Percentiles rank a stretch among this genome's conserved stretches.
Evolutionary conservation across 2,797 vertebrate genomes (phyloP).

Genomic region (Gambelia wislizenii): DNA sequence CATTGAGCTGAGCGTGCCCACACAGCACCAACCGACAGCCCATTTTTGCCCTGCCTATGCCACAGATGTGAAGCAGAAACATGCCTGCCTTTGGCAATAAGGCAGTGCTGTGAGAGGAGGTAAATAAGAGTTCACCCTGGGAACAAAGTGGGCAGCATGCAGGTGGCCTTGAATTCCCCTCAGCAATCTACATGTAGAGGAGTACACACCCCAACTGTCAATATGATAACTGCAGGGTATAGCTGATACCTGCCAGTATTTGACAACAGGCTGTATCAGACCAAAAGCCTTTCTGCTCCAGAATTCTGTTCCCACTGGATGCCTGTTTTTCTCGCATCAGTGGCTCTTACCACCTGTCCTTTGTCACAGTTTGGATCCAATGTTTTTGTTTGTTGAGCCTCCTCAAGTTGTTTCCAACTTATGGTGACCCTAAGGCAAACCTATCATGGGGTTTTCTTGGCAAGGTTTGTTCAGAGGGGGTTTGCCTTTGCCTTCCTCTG

Average conservation of each 20-base stretch:
- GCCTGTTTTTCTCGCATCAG: slow-evolving; percentile 1
- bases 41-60: slow-evolving; percentile 25
- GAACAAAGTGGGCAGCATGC: not conserved
- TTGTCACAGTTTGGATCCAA: not conserved
- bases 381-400: no score
- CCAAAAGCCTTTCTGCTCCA: not conserved
- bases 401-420: no score
- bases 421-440: no score
- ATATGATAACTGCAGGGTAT: not conserved
- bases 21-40: slow-evolving; percentile 5
- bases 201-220: slow-evolving; percentile 17
- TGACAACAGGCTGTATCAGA: not conserved
- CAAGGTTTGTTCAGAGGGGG: no score
- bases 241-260: not conserved
- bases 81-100: slow-evolving; percentile 39
- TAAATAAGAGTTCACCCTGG: slow-evolving; percentile 33
- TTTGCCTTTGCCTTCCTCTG: no score
- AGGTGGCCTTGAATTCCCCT: not conserved
- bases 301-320: not conserved
- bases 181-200: not conserved
- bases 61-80: not conserved
- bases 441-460: no score
- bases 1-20: slow-evolving; percentile 27
- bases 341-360: not conserved
- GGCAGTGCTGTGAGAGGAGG: slow-evolving; percentile 8